phyloP scores from a whole-genome alignment of 1,140 invertebrate genomes.

The Aphidius ervi region DNA sequence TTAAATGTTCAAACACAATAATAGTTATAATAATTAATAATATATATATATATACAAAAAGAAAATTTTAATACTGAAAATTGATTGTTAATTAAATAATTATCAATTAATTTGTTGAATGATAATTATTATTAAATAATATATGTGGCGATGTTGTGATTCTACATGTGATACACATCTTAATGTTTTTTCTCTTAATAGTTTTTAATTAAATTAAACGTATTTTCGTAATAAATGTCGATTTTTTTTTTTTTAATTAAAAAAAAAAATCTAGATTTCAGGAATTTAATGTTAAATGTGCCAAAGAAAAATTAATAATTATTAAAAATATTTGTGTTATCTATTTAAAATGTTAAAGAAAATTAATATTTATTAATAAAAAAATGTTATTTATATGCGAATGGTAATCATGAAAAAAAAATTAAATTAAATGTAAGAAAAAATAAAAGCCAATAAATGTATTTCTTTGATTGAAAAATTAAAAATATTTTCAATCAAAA shows the following conservation, averaged over 20 bases:
- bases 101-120: slow-evolving; percentile 37
- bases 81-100: slow-evolving; percentile 32
- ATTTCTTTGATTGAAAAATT: too few species aligned
- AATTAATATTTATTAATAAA: not conserved
- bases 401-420: too few species aligned
- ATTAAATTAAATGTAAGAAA: too few species aligned
- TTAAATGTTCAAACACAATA: slow-evolving; percentile 42
- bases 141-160: slow-evolving; percentile 50
- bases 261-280: slow-evolving; percentile 1
- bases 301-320: slow-evolving; percentile 34
- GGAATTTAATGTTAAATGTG: slow-evolving; percentile 48
- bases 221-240: not conserved
- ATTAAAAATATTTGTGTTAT: slow-evolving; percentile 40
- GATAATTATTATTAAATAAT: not conserved
- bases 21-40: slow-evolving; percentile 19
- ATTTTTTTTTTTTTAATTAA: not conserved
- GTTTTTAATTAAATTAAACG: not conserved
- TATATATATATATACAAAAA: slow-evolving; percentile 15
- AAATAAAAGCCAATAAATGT: too few species aligned
- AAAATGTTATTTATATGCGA: not conserved
- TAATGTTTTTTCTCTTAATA: slow-evolving; percentile 28
- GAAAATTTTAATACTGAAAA: slow-evolving; percentile 29
- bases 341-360: slow-evolving; percentile 46
- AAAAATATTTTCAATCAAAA: too few species aligned
- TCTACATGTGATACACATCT: slow-evolving; percentile 50